Percentiles rank a stretch among this genome's conserved stretches.
Conservation (phyloP, 1,140 invertebrate species). For the Drosophila pseudoananassae region DNA sequence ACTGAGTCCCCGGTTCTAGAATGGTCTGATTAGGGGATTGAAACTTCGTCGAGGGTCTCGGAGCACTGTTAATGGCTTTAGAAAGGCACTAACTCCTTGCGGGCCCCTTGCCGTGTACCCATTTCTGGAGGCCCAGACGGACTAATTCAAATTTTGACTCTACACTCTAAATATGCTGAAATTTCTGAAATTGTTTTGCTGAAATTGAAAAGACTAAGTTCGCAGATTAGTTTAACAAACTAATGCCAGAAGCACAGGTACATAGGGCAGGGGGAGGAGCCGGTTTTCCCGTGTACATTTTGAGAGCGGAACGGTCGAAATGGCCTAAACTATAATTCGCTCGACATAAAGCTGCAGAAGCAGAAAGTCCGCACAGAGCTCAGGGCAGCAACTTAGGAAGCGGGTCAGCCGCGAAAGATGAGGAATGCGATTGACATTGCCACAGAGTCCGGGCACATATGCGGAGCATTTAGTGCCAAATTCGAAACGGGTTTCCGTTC, state of each 20-base stretch:
- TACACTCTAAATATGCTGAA: not conserved
- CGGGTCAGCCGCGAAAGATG: conserved; percentile 45
- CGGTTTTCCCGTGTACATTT: conserved; percentile 5
- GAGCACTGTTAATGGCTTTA: conserved; percentile 12
- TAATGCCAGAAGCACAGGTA: conserved; percentile 14
- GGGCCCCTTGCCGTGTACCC: not conserved
- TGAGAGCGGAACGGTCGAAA: conserved; percentile 5
- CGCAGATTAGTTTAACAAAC: not conserved
- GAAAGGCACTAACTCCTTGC: conserved; percentile 11
- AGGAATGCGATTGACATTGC: conserved; percentile 50
- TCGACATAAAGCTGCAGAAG: conserved; percentile 35
- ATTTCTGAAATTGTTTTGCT: not conserved
- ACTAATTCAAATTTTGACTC: too few relatives aligned
- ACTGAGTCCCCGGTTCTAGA: not conserved
- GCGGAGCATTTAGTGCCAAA: conserved; percentile 43
- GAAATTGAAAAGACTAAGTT: not conserved
- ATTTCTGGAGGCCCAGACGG: not conserved
- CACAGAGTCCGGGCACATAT: conserved; percentile 34
- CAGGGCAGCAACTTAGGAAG: conserved; percentile 29
- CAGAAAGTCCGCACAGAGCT: conserved; percentile 24
- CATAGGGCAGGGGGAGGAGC: not conserved
- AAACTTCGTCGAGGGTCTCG: not conserved
- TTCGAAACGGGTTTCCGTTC: conserved; percentile 45
- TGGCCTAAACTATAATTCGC: conserved; percentile 24
- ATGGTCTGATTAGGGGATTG: conserved; percentile 2